Base-by-base conservation (phyloP, 2,113 vertebrate species). In the Silurus meridionalis region DNA sequence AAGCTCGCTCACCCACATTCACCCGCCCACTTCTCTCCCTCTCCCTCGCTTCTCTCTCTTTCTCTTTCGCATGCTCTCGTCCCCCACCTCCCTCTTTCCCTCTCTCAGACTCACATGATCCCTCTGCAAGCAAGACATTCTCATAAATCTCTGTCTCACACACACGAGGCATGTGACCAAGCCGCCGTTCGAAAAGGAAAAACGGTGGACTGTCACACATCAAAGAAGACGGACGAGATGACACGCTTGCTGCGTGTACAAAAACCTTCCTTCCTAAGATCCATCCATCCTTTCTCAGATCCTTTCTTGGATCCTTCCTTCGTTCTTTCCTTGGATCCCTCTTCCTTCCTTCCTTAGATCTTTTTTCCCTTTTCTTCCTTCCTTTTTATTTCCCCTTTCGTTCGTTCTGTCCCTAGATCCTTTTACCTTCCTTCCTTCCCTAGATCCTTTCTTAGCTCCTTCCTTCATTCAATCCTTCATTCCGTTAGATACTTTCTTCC, bases 21-120 rank as follows among this genome's bases (percentile, higher is more conserved):
- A 93, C 95, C 95, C 95, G 92, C 95, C 96, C 94, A 94, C 92
- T 94, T 93, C 93, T 86, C 86, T 87, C 86, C 69, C 83, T 84
- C 89, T 87, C 86, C 74, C 83, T 81, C 87, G 37, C 37, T 37
- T 75, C 80, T 23, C 84, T 25, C 89, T 89, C 92, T 90, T 91
- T 89, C 91, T 87, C 88, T 89, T 90, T 90, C 92, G 37, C 37
- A 37, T 37, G 37, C 37, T 88, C 87, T 91, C 90, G 82, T 75
- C 88, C 89, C 90, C 88, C 84, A 83, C 21, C 66, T 72, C 67
- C 46, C 67, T 88, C 66, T 89, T 74, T 37, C 37, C 37, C 37
- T 89, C 77, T 88, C 82, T 91, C 80, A 89, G 55, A 53, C 10
- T n/a, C 83, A 92, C 94, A 91, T 94, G 93, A 93, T 93, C 92